Base-by-base conservation (phyloP, 2,797 vertebrate species). In the Pterois miles region DNA sequence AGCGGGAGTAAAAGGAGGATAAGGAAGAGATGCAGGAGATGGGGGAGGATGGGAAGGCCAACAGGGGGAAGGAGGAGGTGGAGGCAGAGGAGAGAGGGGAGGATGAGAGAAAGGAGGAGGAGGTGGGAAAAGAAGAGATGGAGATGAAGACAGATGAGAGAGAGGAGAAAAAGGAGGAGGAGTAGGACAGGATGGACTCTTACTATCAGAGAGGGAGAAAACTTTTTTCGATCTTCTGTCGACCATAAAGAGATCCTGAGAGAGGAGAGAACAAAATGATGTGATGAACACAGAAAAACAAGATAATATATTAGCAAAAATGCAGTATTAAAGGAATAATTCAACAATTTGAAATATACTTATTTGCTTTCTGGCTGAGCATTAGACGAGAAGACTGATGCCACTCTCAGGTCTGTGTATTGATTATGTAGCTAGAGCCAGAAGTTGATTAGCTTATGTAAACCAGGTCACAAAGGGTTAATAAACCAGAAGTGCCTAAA, bases 231-330 rank as follows among this genome's bases (percentile, higher is more conserved):
- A 82, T 69, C 78, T 83, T 0, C 89, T 94, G 84, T 97, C 94
- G 54, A 97, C 92, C 3, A 96, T 90, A 59, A 96, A 95, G 29
- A 97, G 85, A 64, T 95, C 91, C 97, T 97, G 88, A 3, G n/a
- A 73, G 20, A 34, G 13, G 23, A 38, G 7, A 20, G 20, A 27
- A 4, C 3, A 1, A 13, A 12, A 23, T 6, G 23, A 3, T 0
- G 1, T n/a, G 16, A 60, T 31, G 18, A 40, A 27, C 29, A 31
- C 34, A 74, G 6, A 58, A 34, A 20, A 31, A 27, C 22, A 46
- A 18, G n/a, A n/a, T n/a, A 25, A 40, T 12, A 8, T 22, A 14
- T 22, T 22, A 34, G 7, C 31, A 36, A 6, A 38, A 34, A 13
- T 38, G n/a, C 8, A 38, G 12, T 8, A 46, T 46, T 20, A 20